Percentiles rank a stretch among this genome's conserved stretches.
These are phyloP conservation scores for Stratiolaelaps scimitus DNA, from an alignment of 1,140 invertebrate genomes.

Conservation along the genomic window DNA sequence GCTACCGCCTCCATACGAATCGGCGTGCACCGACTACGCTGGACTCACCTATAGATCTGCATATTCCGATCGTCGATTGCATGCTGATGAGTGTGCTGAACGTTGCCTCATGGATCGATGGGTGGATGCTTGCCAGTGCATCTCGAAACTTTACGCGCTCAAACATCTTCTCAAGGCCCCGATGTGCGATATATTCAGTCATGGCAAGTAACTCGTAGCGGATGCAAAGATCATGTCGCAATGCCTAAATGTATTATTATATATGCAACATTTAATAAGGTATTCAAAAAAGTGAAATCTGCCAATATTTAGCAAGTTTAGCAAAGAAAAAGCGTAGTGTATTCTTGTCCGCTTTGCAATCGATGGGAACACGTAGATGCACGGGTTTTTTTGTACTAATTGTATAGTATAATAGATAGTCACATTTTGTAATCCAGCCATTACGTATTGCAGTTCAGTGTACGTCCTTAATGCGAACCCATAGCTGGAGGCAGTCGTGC, in stretches of 20 bases:
- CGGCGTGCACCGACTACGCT: not conserved
- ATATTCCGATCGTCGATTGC: not conserved
- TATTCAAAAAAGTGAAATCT: no score
- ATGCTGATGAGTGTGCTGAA: constrained; percentile 19
- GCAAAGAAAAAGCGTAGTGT: no score
- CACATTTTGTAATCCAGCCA: no score
- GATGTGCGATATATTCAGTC: constrained; percentile 20
- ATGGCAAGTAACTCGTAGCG: not conserved
- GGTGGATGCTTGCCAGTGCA: constrained; percentile 25
- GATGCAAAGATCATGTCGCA: no score
- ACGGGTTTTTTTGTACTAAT: no score
- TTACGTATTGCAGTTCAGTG: constrained; percentile 15
- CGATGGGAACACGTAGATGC: no score
- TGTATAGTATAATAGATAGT: no score
- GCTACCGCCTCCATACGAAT: constrained; percentile 17
- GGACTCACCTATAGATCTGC: not conserved
- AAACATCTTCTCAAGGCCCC: constrained; percentile 18
- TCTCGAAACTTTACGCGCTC: constrained; percentile 8
- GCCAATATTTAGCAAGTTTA: no score
- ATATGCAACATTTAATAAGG: no score
- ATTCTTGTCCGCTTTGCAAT: no score
- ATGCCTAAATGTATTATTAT: no score
- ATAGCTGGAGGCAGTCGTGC: constrained; percentile 2
- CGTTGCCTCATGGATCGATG: constrained; percentile 14
- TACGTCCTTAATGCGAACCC: not conserved